Evolutionary conservation across 1,140 invertebrate genomes (phyloP).

Genomic region (Melitaea cinxia): DNA sequence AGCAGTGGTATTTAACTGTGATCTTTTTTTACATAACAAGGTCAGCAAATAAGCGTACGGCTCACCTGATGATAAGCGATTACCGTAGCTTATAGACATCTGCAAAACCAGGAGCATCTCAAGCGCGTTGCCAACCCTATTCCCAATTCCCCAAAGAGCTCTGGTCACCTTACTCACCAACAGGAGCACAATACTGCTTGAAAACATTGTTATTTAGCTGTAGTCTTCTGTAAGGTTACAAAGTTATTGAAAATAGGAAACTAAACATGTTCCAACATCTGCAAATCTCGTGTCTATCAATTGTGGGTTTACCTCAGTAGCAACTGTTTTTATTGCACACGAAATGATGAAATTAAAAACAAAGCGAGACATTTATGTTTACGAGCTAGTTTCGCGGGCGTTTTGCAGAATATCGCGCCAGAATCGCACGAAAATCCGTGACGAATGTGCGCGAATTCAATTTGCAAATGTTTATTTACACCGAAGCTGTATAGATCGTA

Average conservation of each 20-base stretch:
- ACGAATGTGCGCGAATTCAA: slow-evolving; percentile 24
- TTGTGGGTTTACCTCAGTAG: slow-evolving; percentile 13
- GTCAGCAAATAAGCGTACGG: too few species aligned
- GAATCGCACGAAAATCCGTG: background rate
- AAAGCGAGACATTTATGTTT: slow-evolving; percentile 29
- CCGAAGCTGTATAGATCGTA: slow-evolving; percentile 17
- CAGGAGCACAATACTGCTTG: too few species aligned
- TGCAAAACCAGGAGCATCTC: too few species aligned
- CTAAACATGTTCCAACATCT: slow-evolving; percentile 4
- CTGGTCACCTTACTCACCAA: too few species aligned
- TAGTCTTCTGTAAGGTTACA: too few species aligned
- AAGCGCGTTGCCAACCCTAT: too few species aligned
- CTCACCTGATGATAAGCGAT: too few species aligned
- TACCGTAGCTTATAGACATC: too few species aligned
- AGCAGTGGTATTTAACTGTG: too few species aligned
- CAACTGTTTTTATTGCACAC: slow-evolving; percentile 23
- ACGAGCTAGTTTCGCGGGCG: slow-evolving; percentile 23
- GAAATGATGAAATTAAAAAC: slow-evolving; percentile 19
- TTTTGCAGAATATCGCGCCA: slow-evolving; percentile 19
- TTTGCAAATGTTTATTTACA: slow-evolving; percentile 27
- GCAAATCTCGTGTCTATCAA: background rate
- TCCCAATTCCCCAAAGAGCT: too few species aligned
- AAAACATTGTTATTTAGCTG: too few species aligned
- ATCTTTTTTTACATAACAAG: too few species aligned
- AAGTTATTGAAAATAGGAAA: background rate